These are phyloP conservation scores for Salvelinus sp. DNA, from an alignment of 2,113 vertebrate genomes.

Conservation along the genomic window DNA sequence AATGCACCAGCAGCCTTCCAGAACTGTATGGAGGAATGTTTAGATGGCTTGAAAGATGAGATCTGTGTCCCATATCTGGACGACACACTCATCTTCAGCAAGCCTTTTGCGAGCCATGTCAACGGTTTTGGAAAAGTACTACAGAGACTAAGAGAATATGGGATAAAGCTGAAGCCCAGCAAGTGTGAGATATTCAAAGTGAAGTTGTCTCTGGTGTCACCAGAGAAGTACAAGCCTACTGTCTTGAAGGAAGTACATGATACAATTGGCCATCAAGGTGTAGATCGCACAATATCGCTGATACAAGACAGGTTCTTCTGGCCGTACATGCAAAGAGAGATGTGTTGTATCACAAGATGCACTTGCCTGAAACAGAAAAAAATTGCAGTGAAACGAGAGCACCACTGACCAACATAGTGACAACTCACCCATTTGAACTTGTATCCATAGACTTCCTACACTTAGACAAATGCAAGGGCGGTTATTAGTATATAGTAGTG, in stretches of 20 bases:
- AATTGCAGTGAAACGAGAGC: conserved; percentile 13
- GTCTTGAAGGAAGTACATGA: not conserved
- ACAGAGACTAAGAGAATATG: not conserved
- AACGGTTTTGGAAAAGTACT: conserved; percentile 6
- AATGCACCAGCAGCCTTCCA: not conserved
- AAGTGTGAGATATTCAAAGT: conserved; percentile 15
- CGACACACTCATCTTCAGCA: not conserved
- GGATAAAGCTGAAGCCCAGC: conserved; percentile 13
- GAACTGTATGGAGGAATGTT: conserved; percentile 9
- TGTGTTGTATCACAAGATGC: not conserved
- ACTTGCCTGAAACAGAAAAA: conserved; percentile 31
- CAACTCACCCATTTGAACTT: not conserved
- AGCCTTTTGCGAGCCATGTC: conserved; percentile 4
- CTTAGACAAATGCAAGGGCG: not conserved
- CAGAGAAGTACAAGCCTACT: conserved; percentile 8
- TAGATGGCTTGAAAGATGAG: conserved; percentile 15
- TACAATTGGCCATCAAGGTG: conserved; percentile 1
- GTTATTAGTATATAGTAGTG: conserved; percentile 21
- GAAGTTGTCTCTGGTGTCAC: conserved; percentile 13
- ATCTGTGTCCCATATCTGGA: conserved; percentile 13
- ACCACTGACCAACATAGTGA: conserved; percentile 11
- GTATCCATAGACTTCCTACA: conserved; percentile 20
- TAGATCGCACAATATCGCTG: conserved; percentile 7
- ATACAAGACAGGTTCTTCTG: conserved; percentile 15
- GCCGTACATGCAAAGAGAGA: conserved; percentile 22